phyloP scores from a whole-genome alignment of 2,888 invertebrate species.

The Auanema freiburgensis region DNA sequence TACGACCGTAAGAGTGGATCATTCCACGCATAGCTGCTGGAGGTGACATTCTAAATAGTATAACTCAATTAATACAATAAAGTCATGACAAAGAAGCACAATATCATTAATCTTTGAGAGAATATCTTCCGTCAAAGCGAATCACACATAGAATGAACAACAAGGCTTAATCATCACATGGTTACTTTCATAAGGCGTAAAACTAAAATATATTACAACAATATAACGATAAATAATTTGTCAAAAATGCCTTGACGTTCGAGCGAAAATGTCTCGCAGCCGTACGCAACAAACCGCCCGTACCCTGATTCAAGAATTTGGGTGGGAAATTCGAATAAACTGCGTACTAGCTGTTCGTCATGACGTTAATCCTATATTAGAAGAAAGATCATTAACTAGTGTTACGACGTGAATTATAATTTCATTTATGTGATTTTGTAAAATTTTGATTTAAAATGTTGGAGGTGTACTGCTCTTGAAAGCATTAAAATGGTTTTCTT shows the following conservation, averaged over 20 bases:
- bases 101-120: not conserved
- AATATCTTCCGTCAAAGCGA: too few relatives aligned
- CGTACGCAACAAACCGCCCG: conserved; percentile 7
- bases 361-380: too few relatives aligned
- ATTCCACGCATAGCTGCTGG: conserved; percentile 52
- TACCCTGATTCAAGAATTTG: not conserved
- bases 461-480: too few relatives aligned
- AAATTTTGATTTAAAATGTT: too few relatives aligned
- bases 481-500: too few relatives aligned
- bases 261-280: conserved; percentile 1
- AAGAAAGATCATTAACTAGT: too few relatives aligned
- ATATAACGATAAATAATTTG: not conserved
- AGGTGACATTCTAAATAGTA: conserved; percentile 46
- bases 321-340: not conserved
- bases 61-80: not conserved
- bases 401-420: too few relatives aligned
- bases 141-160: too few relatives aligned
- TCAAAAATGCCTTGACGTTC: not conserved
- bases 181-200: not conserved
- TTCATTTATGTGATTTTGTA: too few relatives aligned
- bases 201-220: not conserved
- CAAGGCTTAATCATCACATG: not conserved
- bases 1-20: conserved; percentile 51
- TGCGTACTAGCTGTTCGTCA: conserved; percentile 2
- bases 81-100: not conserved